Evolutionary conservation across 2,113 vertebrate genomes (phyloP), one percentile per base, ranked within the genome.

Genomic region (Archilochus colubris): DNA sequence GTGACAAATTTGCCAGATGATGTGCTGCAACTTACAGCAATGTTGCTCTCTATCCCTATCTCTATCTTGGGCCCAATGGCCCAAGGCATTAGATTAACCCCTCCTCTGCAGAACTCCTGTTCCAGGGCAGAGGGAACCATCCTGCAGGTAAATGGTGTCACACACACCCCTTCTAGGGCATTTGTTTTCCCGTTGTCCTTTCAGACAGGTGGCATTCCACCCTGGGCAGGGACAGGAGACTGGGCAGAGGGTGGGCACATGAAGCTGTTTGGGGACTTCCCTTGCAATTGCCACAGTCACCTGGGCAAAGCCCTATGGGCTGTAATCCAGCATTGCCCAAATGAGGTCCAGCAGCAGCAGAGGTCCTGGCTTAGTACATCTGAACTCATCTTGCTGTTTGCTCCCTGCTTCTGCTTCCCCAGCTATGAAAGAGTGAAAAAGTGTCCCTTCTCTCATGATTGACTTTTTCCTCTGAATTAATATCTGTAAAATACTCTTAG

Each of bases 211-310:
- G 8, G 30, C 36, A 24, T 24, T 31, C 13, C 16, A 61, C 5
- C 33, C 7, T 0, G 0, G 8, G 6, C 8, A 43, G 25, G n/a
- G 20, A 12, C 20, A 76, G 17, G 17, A 30, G 13, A 6, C n/a
- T 61, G 30, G 16, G 24, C 12, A 84, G 78, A 67, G 21, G 10
- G 4, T 25, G 36, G n/a, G 8, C 9, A 55, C 10, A 4, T 20
- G 15, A 2, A 90, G 31, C 36, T 59, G 4, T 21, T 51, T 44
- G 28, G 12, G 62, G 53, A 67, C 12, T 81, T 10, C 17, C 31
- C 15, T 31, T 19, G n/a, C 15, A 40, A 7, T 38, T 83, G 51
- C 24, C 9, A 13, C 0, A 0, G 24, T n/a, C 2, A 11, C 10
- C 22, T n/a, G 30, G n/a, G 44, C 12, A 61, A 36, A 73, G 6